Percentiles rank a stretch among this genome's conserved stretches.
These are phyloP conservation scores for Lycodopsis pacificus DNA, from an alignment of 2,797 vertebrate species.

Conservation along the genomic window DNA sequence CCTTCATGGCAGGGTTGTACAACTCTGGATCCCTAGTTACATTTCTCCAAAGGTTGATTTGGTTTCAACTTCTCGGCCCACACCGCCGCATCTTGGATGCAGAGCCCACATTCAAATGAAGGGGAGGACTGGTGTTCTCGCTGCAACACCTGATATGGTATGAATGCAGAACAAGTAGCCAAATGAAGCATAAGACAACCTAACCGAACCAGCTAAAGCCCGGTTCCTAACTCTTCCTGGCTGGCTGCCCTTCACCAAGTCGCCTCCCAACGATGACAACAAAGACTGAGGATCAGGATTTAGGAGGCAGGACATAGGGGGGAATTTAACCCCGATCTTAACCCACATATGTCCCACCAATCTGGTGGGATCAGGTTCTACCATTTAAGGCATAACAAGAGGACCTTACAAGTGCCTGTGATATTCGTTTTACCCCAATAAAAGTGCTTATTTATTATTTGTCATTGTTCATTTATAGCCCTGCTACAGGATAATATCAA, in stretches of 20 bases:
- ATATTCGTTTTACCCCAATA: constrained; percentile 2
- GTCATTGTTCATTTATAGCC: constrained; percentile 1
- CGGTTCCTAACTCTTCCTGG: constrained; percentile 22
- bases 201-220: constrained; percentile 3
- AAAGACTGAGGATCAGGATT: constrained; percentile 74
- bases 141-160: not conserved
- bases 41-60: no score
- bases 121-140: not conserved
- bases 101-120: not conserved
- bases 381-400: constrained; percentile 17
- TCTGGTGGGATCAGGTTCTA: constrained; percentile 38
- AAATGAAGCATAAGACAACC: constrained; percentile 11
- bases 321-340: constrained; percentile 55
- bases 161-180: not conserved
- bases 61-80: not conserved
- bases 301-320: constrained; percentile 58
- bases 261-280: constrained; percentile 51
- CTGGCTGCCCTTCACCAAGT: constrained; percentile 46
- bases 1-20: not conserved
- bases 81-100: not conserved
- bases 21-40: not conserved
- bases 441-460: constrained; percentile 9
- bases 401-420: not conserved
- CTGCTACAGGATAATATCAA: not conserved
- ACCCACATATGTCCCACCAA: constrained; percentile 62